Evolutionary conservation across 2,797 vertebrate species (phyloP).

Genomic region (Spinus pinus): DNA sequence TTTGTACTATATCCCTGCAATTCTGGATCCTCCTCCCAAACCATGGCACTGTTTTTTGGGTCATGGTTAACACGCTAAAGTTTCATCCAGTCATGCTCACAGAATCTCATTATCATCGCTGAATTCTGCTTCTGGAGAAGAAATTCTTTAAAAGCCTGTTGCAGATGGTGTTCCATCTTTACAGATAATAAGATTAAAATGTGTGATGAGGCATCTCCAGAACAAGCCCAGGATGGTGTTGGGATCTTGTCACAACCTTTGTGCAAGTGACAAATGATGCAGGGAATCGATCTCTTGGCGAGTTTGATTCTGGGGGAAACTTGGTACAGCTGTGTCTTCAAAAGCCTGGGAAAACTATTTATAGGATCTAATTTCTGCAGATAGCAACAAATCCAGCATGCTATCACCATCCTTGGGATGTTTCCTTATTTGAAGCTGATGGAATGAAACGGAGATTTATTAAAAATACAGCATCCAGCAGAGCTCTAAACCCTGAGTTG

Average conservation of each 20-base stretch:
- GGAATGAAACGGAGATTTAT: background rate
- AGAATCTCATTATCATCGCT: background rate
- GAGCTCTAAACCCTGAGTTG: background rate
- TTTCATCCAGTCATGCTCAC: background rate
- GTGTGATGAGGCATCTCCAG: background rate
- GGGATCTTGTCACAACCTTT: background rate
- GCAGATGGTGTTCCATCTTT: slow-evolving; percentile 17
- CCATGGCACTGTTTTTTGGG: background rate
- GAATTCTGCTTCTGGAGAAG: background rate
- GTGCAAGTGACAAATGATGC: background rate
- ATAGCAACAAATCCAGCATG: slow-evolving; percentile 38
- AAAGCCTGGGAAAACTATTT: slow-evolving; percentile 57
- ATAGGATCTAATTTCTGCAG: slow-evolving; percentile 30
- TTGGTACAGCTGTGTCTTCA: slow-evolving; percentile 59
- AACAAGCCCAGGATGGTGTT: background rate
- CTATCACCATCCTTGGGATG: background rate
- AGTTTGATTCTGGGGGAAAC: slow-evolving; percentile 56
- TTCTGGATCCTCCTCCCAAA: background rate
- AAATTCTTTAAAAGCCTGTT: background rate
- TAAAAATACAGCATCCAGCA: background rate
- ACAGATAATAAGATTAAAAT: background rate
- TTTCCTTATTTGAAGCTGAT: slow-evolving; percentile 14
- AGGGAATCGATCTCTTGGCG: background rate
- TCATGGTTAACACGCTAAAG: background rate
- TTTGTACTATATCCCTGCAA: background rate